Base-by-base conservation (phyloP, 2,888 invertebrate genomes). In the Tinea pellionella region DNA sequence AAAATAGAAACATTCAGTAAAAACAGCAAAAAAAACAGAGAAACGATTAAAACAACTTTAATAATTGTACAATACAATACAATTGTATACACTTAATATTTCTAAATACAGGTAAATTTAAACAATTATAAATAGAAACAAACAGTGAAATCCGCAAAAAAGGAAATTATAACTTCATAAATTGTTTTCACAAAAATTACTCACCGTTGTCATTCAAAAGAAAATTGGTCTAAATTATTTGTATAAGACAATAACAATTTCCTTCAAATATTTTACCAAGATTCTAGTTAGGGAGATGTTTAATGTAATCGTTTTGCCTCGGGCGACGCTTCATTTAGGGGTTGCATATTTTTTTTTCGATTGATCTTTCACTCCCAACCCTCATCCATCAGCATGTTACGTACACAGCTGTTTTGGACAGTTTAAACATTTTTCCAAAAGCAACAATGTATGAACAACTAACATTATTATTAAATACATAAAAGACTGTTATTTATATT, bases 241-340 rank as follows among this genome's bases (percentile, higher is more conserved):
- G 13, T 16, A 47, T 13, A 47, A 47, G 47, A 47, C 47, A 47
- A 47, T 47, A 47, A 47, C 47, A 47, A 47, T 47, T 47, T 47
- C 16, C 47, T 47, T 47, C 8, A n/a, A 47, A 47, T 47, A 47
- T 15, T 47, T 47, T 47, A 2, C 47, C n/a, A 47, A 47, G 47
- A 15, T 47, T 47, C 1, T 47, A 47, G 16, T 16, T 47, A 47
- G 47, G 16, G 47, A 16, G 47, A 16, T 16, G 15, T 16, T 47
- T 9, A 16, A 13, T 47, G 15, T 47, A 47, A 47, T 47, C 47
- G 47, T 47, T 16, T 47, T 47, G 47, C 47, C 47, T 47, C 1
- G 13, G 47, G 47, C 47, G 47, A 16, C 47, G 13, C 47, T 47
- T 47, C 47, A 47, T 47, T 47, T 47, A 47, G 47, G 47, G 47